Evolutionary conservation across 2,888 invertebrate genomes (phyloP), one percentile per base, ranked within the genome.

Genomic region (Drosophila rubida): DNA sequence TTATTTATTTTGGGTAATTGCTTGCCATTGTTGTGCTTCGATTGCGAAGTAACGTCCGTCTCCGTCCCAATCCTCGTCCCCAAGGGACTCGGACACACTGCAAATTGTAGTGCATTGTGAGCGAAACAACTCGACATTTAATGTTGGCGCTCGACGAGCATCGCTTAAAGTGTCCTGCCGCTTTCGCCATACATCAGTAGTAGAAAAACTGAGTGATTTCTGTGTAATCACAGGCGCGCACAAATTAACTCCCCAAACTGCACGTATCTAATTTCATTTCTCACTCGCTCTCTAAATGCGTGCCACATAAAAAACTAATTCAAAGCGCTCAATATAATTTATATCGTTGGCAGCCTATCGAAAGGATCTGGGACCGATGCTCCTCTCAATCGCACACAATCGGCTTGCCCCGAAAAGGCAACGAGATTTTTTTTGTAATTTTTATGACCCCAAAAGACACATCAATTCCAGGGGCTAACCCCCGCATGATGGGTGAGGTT

Each of bases 401-500:
- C 79, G n/a, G n/a, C 32, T 32, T 32, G 65, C 83, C 55, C 69
- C 71, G 73, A 69, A 85, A 85, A 87, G 80, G 76, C 80, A 66
- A 74, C 65, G 55, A 64, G 80, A 77, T 5, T 73, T 78, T 78
- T 80, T 73, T 84, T 88, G 87, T 84, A 88, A 84, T 84, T 84
- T 84, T 87, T 86, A 84, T 88, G 84, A 83, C 88, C 88, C 88
- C 88, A 80, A 84, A 82, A 84, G 88, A 86, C 88, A 76, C 88
- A 84, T 88, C 87, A 86, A 88, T 88, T 88, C 84, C 72, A 50
- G 66, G 55, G 71, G 61, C 63, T 54, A 67, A 69, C 42, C 63
- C 75, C 61, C 65, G 41, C 30, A 54, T 62, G 65, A 45, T 32
- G n/a, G 50, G 23, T 46, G 35, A 9, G 37, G 32, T 27, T 51